phyloP scores from a whole-genome alignment of 2,113 vertebrate species.

The Fulica atra region DNA sequence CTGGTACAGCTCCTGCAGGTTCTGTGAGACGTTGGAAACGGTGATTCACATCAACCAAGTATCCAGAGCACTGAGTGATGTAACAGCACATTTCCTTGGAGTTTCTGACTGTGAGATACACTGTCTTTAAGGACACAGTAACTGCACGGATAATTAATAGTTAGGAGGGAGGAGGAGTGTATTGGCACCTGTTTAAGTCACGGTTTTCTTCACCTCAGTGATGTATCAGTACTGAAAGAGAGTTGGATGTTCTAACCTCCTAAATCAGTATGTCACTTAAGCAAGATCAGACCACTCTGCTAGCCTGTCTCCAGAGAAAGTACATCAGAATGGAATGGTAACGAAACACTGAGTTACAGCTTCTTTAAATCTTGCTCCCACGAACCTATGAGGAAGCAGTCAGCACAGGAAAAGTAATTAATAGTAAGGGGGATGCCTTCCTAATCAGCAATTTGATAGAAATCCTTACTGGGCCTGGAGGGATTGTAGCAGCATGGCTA shows the following conservation, averaged over 20 bases:
- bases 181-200: not conserved
- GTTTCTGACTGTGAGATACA: not conserved
- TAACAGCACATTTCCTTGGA: not conserved
- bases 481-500: not conserved
- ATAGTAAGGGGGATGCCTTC: not conserved
- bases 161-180: not conserved
- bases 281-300: not conserved
- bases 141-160: not conserved
- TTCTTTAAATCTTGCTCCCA: not conserved
- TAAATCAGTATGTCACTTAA: not conserved
- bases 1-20: not conserved
- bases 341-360: rapidly evolving
- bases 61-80: not conserved
- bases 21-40: not conserved
- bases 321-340: rapidly evolving
- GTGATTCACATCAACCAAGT: not conserved
- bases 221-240: not conserved
- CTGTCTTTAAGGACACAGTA: not conserved
- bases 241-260: not conserved
- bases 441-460: not conserved
- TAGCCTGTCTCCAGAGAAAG: not conserved
- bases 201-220: not conserved
- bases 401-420: not conserved
- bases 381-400: rapidly evolving
- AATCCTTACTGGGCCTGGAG: not conserved